A percentile compares a stretch with the other conserved stretches of the same genome.
Conservation (phyloP, 2,888 invertebrate genomes). For the Orgyia antiqua region DNA sequence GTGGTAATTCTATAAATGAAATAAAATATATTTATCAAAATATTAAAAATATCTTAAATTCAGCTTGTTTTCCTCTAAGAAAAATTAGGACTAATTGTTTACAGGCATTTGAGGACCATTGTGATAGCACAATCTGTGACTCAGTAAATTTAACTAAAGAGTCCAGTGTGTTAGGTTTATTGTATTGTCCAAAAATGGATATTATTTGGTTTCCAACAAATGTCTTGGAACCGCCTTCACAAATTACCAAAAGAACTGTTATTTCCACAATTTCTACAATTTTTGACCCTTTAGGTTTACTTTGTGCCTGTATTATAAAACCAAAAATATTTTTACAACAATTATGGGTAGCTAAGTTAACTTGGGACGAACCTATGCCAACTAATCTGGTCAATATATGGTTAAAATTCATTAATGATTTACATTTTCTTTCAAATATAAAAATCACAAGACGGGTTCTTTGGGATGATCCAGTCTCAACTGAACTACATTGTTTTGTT, state of each 20-base stretch:
- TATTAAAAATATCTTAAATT: slow-evolving; percentile 4
- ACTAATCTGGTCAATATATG: no score
- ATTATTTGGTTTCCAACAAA: no score
- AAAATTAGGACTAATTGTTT: slow-evolving; percentile 1
- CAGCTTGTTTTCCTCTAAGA: slow-evolving; percentile 3
- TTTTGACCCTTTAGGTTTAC: no score
- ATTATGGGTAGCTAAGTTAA: no score
- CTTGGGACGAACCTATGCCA: no score
- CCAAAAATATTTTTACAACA: no score
- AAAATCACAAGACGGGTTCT: neutral
- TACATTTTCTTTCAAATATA: no score
- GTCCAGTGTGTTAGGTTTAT: neutral
- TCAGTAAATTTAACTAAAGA: neutral
- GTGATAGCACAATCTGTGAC: neutral
- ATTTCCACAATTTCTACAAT: no score
- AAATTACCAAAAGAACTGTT: no score
- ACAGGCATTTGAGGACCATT: neutral
- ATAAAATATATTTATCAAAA: slow-evolving; percentile 6
- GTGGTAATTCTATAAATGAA: slow-evolving; percentile 4
- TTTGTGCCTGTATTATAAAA: no score
- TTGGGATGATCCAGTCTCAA: neutral
- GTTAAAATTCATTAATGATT: no score
- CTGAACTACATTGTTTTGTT: neutral
- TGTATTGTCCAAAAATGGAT: neutral
- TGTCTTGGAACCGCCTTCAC: no score